These are phyloP conservation scores for Seira ritae DNA, from an alignment of 2,888 invertebrate species.

Conservation along the genomic window DNA sequence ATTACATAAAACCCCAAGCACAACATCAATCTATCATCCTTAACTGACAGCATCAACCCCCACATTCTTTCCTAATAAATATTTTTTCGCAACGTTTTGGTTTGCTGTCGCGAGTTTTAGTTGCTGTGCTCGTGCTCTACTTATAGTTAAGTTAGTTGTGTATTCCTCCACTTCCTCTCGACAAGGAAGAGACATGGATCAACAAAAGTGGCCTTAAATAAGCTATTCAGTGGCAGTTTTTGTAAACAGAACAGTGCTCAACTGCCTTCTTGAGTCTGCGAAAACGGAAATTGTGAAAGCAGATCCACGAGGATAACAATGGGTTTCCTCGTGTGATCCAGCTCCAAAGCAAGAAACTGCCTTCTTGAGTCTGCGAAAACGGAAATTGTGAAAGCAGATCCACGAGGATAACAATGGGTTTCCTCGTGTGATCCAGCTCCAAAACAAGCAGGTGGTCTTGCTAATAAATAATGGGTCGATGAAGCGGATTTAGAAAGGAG, in stretches of 20 bases:
- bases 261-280: neutral
- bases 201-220: neutral
- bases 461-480: neutral
- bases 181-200: neutral
- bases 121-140: no score
- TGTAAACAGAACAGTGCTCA: neutral
- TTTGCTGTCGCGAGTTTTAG: no score
- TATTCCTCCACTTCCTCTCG: no score
- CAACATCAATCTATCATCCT: neutral
- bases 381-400: constrained; percentile 3
- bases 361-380: neutral
- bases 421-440: neutral
- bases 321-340: neutral
- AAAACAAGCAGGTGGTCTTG: neutral
- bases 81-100: no score
- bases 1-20: neutral
- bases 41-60: neutral
- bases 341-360: no score
- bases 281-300: neutral
- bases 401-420: neutral
- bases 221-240: neutral
- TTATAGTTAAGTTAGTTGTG: no score
- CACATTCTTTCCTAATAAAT: neutral
- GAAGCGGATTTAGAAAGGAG: neutral
- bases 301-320: neutral